Conservation (phyloP, 2,888 invertebrate genomes). For the Pristionchus fissidentatus region DNA sequence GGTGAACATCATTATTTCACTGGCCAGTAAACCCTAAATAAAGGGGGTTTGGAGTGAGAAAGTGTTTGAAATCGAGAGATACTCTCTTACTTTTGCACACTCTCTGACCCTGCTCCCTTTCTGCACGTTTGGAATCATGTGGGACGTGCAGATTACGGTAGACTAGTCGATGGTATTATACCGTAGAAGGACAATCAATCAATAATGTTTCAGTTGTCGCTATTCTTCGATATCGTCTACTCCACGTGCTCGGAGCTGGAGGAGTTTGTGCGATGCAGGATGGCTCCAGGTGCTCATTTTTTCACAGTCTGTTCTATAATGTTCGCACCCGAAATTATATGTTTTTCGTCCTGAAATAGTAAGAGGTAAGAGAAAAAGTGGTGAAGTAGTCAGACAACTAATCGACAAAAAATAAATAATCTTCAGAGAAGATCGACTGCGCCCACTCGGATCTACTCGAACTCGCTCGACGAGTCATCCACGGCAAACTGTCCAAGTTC, state of each 20-base stretch:
- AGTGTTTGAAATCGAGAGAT: no score
- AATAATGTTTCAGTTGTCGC: conserved; percentile 77
- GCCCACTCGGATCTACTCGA: conserved; percentile 34
- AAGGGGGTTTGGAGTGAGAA: no score
- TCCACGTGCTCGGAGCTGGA: conserved; percentile 76
- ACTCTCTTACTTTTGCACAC: no score
- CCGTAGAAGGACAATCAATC: neutral
- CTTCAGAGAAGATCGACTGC: conserved; percentile 52
- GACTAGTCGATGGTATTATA: neutral
- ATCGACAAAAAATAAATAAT: neutral
- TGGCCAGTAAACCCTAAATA: no score
- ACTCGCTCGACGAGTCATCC: conserved; percentile 58
- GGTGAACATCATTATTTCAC: no score
- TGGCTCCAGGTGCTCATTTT: conserved; percentile 11
- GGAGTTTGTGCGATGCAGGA: conserved; percentile 67
- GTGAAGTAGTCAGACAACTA: neutral
- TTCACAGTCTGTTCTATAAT: no score
- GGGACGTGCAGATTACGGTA: neutral
- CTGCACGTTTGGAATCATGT: no score
- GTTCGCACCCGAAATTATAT: no score
- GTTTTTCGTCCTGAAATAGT: no score
- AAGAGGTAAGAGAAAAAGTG: neutral
- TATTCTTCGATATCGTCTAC: conserved; percentile 79
- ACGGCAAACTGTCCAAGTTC: conserved; percentile 52
- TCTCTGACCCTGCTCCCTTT: no score